phyloP scores from a whole-genome alignment of 2,797 vertebrate genomes.

The Crocodylus rhombifer region DNA sequence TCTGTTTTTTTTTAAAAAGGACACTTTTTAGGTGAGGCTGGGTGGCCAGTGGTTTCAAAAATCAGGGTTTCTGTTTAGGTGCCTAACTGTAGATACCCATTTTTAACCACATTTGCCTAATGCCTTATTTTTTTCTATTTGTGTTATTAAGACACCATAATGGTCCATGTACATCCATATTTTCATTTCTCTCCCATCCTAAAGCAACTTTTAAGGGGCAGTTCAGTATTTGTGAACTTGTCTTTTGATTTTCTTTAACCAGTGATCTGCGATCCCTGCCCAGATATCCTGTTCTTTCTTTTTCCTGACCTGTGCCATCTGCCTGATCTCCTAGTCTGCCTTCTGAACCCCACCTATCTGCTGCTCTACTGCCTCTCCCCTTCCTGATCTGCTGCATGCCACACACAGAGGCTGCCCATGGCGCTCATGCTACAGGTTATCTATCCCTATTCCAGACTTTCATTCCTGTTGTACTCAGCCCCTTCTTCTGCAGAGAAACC shows the following conservation, averaged over 20 bases:
- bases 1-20: not conserved
- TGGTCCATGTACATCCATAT: not conserved
- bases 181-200: not conserved
- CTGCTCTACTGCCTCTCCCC: no score
- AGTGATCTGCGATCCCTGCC: not conserved
- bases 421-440: no score
- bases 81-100: not conserved
- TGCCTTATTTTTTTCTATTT: not conserved
- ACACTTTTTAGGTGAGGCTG: not conserved
- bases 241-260: not conserved
- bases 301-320: no score
- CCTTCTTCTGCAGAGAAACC: not conserved
- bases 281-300: not conserved
- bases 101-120: not conserved
- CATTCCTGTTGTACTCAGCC: not conserved
- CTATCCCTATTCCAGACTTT: no score
- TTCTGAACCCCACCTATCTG: not conserved
- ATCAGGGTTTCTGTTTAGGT: not conserved
- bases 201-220: not conserved
- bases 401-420: no score
- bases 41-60: not conserved
- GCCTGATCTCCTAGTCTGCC: not conserved
- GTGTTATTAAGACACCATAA: not conserved
- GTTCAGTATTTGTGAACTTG: not conserved
- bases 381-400: no score